A percentile compares a stretch with the other conserved stretches of the same genome.
Evolutionary conservation across 2,888 invertebrate species (phyloP).

Genomic region (Listrodromus nycthemerus): DNA sequence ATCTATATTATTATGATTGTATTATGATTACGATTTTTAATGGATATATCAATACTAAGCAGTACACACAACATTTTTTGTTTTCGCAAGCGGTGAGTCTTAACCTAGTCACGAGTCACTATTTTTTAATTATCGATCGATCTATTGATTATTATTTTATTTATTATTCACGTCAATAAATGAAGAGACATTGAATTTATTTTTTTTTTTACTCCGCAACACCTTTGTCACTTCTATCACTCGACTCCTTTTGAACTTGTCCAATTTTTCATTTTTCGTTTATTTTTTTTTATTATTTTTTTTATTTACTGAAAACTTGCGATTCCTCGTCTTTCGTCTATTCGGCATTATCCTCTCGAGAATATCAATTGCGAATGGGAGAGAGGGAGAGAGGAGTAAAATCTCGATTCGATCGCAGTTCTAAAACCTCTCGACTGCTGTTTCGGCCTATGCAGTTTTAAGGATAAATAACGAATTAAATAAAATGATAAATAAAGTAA

Average conservation of each 20-base stretch:
- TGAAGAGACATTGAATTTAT: conserved; percentile 69
- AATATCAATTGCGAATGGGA: conserved; percentile 29
- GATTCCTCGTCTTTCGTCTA: conserved; percentile 49
- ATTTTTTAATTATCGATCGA: conserved; percentile 81
- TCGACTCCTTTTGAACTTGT: not conserved
- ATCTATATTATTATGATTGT: conserved; percentile 71
- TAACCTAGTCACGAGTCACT: conserved; percentile 85
- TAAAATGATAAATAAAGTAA: not conserved
- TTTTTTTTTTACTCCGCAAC: conserved; percentile 40
- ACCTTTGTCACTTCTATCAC: conserved; percentile 35
- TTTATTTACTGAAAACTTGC: conserved; percentile 40
- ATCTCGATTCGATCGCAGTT: conserved; percentile 32
- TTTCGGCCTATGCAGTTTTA: conserved; percentile 61
- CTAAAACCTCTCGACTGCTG: conserved; percentile 48
- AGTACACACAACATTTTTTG: conserved; percentile 71
- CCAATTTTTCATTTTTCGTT: conserved; percentile 73
- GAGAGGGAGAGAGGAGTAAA: conserved; percentile 47
- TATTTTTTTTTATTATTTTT: conserved; percentile 77
- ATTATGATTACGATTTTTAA: conserved; percentile 69
- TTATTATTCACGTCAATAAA: conserved; percentile 77
- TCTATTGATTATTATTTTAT: conserved; percentile 84
- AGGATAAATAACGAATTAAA: conserved; percentile 44
- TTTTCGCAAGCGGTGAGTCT: conserved; percentile 84
- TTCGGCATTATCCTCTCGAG: conserved; percentile 31
- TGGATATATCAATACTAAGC: conserved; percentile 67